Percentiles rank a stretch among this genome's conserved stretches.
These are phyloP conservation scores for Dromiciops gliroides DNA, from an alignment of 2,113 vertebrate species.

Conservation along the genomic window DNA sequence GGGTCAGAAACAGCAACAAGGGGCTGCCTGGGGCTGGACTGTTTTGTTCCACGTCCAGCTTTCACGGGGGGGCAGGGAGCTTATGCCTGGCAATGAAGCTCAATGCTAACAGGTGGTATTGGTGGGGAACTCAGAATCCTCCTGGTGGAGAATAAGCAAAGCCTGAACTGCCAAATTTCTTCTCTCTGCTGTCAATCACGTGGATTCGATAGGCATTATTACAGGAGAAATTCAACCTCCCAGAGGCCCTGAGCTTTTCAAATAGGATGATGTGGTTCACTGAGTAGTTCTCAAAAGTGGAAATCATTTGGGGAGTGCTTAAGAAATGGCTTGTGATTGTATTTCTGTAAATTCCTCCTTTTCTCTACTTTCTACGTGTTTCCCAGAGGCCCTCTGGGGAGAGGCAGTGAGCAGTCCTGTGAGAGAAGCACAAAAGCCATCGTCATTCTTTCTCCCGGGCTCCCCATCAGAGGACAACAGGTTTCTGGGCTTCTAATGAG, in stretches of 20 bases:
- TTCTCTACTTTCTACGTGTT: neutral
- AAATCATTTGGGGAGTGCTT: constrained; percentile 8
- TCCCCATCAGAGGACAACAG: neutral
- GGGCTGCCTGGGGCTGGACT: neutral
- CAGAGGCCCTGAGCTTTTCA: constrained; percentile 5
- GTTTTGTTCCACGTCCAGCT: neutral
- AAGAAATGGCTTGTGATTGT: neutral
- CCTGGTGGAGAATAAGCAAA: constrained; percentile 77
- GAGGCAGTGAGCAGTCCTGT: neutral
- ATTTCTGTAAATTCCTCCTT: neutral
- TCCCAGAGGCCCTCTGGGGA: neutral
- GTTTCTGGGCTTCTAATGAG: neutral
- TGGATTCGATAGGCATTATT: constrained; percentile 62
- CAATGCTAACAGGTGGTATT: constrained; percentile 73
- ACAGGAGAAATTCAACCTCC: constrained; percentile 49
- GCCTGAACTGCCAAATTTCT: constrained; percentile 70
- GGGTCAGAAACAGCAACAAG: neutral
- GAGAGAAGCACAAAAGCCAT: neutral
- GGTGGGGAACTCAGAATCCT: constrained; percentile 63
- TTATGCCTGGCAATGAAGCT: constrained; percentile 60
- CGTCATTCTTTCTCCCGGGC: neutral
- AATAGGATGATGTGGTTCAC: constrained; percentile 45
- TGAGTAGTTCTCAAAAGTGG: constrained; percentile 32
- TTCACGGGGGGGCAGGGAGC: neutral
- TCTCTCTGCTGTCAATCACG: constrained; percentile 69